phyloP scores from a whole-genome alignment of 2,888 invertebrate genomes.

The Harpagoxenus sublaevis region DNA sequence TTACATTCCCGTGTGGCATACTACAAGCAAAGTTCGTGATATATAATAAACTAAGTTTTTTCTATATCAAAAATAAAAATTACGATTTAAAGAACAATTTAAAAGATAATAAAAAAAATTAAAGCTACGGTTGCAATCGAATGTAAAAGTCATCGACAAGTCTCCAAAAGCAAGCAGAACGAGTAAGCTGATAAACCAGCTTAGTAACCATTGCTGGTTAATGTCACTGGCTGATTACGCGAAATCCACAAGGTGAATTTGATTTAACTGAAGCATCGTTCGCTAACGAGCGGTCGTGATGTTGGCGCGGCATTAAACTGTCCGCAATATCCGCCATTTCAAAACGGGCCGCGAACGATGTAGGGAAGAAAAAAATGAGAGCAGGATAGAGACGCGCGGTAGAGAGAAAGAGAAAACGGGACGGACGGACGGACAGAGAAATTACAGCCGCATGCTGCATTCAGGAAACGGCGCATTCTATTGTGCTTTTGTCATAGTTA shows the following conservation, averaged over 20 bases:
- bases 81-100: neutral
- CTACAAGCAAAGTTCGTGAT: neutral
- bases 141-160: conserved; percentile 25
- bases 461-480: conserved; percentile 86
- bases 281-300: conserved; percentile 77
- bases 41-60: neutral
- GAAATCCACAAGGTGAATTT: conserved; percentile 52
- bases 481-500: conserved; percentile 86
- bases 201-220: neutral
- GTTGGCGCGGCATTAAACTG: conserved; percentile 82
- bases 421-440: conserved; percentile 77
- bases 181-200: conserved; percentile 1
- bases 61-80: neutral
- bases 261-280: conserved; percentile 72
- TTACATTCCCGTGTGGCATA: neutral
- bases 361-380: conserved; percentile 51
- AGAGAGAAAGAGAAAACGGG: conserved; percentile 54
- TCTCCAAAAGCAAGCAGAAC: neutral
- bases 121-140: too few relatives aligned
- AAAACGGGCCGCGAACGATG: conserved; percentile 70
- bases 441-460: conserved; percentile 81
- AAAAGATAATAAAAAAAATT: conserved; percentile 3
- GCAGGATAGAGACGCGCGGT: conserved; percentile 55
- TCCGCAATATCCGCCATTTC: conserved; percentile 84
- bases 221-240: conserved; percentile 21